Percentiles rank a stretch among this genome's conserved stretches.
These are phyloP conservation scores for Grus americana DNA, from an alignment of 2,113 vertebrate species.

Conservation along the genomic window DNA sequence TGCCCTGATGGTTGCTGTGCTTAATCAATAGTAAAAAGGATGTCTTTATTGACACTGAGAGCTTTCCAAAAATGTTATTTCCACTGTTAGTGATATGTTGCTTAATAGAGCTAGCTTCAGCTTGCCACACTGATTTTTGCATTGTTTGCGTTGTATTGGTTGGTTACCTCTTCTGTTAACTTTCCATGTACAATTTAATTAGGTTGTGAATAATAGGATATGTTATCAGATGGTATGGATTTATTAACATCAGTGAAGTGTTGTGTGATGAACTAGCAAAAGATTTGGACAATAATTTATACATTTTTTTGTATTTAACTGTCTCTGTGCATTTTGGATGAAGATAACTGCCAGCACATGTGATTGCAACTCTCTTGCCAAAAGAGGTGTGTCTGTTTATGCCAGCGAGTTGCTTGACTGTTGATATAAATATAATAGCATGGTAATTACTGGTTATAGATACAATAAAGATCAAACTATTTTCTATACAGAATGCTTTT, in stretches of 20 bases:
- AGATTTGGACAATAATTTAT: not conserved
- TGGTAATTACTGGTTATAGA: conserved; percentile 41
- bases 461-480: conserved; percentile 19
- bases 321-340: not conserved
- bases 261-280: not conserved
- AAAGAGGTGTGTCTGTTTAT: conserved; percentile 49
- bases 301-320: conserved; percentile 1
- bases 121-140: not conserved
- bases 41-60: conserved; percentile 8
- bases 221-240: not conserved
- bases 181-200: conserved; percentile 22
- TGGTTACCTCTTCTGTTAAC: conserved; percentile 14
- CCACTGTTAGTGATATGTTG: not conserved
- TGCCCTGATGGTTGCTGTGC: not conserved
- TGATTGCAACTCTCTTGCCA: not conserved
- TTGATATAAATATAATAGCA: conserved; percentile 23
- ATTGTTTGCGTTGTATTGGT: not conserved
- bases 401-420: not conserved
- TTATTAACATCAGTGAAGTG: not conserved
- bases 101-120: conserved; percentile 28
- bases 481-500: not conserved
- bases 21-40: conserved; percentile 13
- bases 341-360: not conserved
- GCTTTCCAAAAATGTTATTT: conserved; percentile 16
- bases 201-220: not conserved